Base-by-base conservation (phyloP, 2,888 invertebrate genomes). In the Erebia epiphron region DNA sequence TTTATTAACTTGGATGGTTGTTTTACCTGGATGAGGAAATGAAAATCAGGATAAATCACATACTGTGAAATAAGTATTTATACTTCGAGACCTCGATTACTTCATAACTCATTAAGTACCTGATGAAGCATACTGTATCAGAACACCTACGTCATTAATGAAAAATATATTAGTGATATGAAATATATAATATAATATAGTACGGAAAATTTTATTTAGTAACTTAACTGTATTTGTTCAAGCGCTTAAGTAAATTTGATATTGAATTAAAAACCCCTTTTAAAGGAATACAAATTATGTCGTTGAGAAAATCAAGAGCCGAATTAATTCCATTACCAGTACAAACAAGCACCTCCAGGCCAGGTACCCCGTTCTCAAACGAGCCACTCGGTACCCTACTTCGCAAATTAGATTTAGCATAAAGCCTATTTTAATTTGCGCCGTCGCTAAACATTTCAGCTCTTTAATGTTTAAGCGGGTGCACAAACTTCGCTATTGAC, bases 391-490 rank as follows among this genome's bases (percentile, higher is more conserved):
- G 83, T 84, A 83, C 88, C 86, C 86, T 87, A 84, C 89, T 92
- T 90, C 86, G 84, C 86, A 92, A 93, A 92, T 93, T 91, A 91
- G 90, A 92, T 93, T 92, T 91, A 85, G 86, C 84, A 91, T 90
- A 91, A 91, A 92, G 91, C 91, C 92, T 92, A 89, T 91, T 92
- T 92, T 92, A 92, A 93, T 93, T 92, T 91, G 91, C 87, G 84
- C 85, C 87, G 85, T 88, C 86, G 86, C 87, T 90, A 91, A 91
- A 92, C 89, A 91, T 86, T 87, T 88, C 83, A 86, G 85, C 87
- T 90, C 85, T 90, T 91, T 88, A 91, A 92, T 91, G 91, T 92
- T 91, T 89, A 87, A 91, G 83, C 86, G 87, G 83, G 86, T 82
- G 84, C 83, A 82, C 86, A 86, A 86, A 85, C 86, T 84, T 80